Base-by-base conservation (phyloP, 2,797 vertebrate species). In the Pseudomugil tenellus region DNA sequence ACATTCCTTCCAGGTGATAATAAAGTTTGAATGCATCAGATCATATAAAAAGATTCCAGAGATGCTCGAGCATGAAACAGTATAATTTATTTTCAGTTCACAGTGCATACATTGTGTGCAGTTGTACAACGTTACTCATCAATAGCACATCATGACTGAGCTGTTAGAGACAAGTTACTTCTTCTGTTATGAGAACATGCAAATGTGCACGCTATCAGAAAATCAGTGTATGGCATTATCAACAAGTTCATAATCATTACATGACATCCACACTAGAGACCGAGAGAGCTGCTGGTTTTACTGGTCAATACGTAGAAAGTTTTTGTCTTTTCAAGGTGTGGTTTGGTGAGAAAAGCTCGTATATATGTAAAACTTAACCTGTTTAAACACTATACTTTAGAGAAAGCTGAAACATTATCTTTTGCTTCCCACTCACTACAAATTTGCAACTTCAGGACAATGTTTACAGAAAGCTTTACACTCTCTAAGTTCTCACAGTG, bases 61-160 rank as follows among this genome's bases (percentile, higher is more conserved):
- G 21, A 54, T 52, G 77, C 67, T 76, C 67, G 34, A 76, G 87
- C 80, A 84, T 84, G 70, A 84, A 91, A 89, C 77, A 69, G 73
- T 77, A 89, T 81, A 10, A 76, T 94, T 93, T 93, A 92, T 93
- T 94, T 87, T 86, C 67, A 84, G 76, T 90, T 93, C 90, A 94
- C 91, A 94, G 92, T 93, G 93, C 84, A 84, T 89, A 93, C 92
- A 91, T 89, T 73, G 77, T 91, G 90, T 91, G 89, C 89, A 84
- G 77, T 85, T 85, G 88, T 84, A 89, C 78, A 81, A 76, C 67
- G 76, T 89, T 84, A 81, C 83, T 85, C 83, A 81, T 84, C 79
- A 88, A 87, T 35, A 92, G 76, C 83, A 91, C 81, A 61, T 84
- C 46, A 86, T n/a, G 72, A 87, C 75, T 85, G 88, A 53, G 73